phyloP scores from a whole-genome alignment of 2,113 vertebrate genomes.

The Sus scrofa region DNA sequence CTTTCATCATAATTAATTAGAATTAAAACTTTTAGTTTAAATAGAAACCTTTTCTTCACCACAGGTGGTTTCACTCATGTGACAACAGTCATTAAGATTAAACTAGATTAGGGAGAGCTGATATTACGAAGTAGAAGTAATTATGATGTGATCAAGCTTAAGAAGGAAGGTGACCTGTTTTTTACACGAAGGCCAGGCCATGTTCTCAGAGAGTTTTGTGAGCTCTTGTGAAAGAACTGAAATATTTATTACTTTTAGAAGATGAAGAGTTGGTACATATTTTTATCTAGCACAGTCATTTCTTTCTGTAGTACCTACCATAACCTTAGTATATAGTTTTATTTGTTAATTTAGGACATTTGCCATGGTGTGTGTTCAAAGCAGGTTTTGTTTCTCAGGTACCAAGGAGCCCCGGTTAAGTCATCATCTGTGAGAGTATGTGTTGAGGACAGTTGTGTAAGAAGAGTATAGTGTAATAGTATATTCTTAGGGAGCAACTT shows the following conservation, averaged over 20 bases:
- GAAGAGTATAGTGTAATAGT: not conserved
- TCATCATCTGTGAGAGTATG: not conserved
- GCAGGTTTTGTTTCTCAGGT: not conserved
- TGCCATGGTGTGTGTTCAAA: not conserved
- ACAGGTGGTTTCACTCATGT: not conserved
- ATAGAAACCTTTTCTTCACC: not conserved
- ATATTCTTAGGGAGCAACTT: not conserved
- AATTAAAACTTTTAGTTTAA: constrained; percentile 45
- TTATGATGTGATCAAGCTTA: not conserved
- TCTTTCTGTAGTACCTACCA: not conserved
- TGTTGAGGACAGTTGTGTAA: not conserved
- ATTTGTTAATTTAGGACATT: constrained; percentile 11
- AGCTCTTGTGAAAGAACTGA: not conserved
- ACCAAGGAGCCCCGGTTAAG: not conserved
- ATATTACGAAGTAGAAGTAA: not conserved
- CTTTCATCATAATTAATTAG: not conserved
- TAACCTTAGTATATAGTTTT: constrained; percentile 17
- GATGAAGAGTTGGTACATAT: not conserved
- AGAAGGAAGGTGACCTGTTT: constrained; percentile 14
- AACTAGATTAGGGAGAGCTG: not conserved
- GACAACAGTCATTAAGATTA: not conserved
- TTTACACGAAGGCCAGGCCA: not conserved
- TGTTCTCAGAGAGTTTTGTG: not conserved
- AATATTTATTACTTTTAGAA: constrained; percentile 7
- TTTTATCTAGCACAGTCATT: not conserved